Percentiles rank a stretch among this genome's conserved stretches.
These are phyloP conservation scores for Ruditapes philippinarum DNA, from an alignment of 1,140 invertebrate genomes.

Conservation along the genomic window DNA sequence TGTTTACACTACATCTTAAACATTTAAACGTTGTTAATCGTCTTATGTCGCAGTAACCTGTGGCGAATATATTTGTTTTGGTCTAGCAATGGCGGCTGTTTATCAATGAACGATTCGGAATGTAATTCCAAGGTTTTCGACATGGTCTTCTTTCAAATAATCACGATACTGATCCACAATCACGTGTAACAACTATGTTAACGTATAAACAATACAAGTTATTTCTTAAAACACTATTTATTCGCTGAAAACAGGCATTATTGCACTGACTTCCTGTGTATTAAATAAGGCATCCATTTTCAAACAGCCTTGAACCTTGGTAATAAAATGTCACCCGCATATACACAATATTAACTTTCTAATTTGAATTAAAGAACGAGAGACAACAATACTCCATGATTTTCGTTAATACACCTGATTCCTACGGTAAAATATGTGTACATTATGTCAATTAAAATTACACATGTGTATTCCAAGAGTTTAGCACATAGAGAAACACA, in stretches of 20 bases:
- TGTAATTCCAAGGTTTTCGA: background rate
- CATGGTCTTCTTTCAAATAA: too few species aligned
- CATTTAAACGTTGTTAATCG: background rate
- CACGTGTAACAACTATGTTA: too few species aligned
- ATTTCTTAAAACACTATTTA: background rate
- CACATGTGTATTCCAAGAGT: slow-evolving; percentile 1
- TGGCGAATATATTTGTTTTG: background rate
- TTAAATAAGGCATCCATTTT: background rate
- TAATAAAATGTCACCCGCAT: slow-evolving; percentile 32
- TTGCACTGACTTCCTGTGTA: slow-evolving; percentile 3
- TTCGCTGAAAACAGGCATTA: background rate
- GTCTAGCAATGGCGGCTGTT: slow-evolving; percentile 15
- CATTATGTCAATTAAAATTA: background rate
- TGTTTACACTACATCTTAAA: background rate
- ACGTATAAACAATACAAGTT: background rate
- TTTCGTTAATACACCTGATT: background rate
- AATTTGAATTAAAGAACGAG: background rate
- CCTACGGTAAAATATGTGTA: background rate
- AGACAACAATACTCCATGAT: background rate
- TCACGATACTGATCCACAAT: background rate
- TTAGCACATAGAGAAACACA: slow-evolving; percentile 36
- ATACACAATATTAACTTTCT: background rate
- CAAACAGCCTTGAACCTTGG: slow-evolving; percentile 23
- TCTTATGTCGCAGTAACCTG: slow-evolving; percentile 1
- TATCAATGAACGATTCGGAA: slow-evolving; percentile 37